Evolutionary conservation across 1,140 invertebrate genomes (phyloP).

Genomic region (Caenorhabditis inopinata): DNA sequence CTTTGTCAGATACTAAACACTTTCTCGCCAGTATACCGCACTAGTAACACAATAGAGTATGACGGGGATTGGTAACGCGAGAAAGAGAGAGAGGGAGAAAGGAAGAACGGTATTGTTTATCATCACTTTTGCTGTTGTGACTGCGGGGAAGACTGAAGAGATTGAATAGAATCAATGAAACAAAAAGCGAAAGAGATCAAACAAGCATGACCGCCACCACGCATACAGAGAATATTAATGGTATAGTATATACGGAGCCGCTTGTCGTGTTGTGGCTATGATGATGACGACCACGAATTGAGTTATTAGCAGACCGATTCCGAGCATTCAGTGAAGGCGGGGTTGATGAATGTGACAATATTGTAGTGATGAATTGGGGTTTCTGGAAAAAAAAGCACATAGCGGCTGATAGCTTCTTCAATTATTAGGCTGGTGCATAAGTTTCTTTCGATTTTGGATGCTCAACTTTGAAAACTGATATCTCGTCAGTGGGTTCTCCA

Average conservation of each 20-base stretch:
- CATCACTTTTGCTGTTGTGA: background rate
- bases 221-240: background rate
- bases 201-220: background rate
- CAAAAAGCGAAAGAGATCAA: background rate
- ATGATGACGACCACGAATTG: background rate
- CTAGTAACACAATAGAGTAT: no score
- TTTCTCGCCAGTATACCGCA: no score
- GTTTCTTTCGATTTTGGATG: no score
- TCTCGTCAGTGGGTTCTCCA: no score
- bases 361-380: background rate
- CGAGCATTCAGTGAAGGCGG: background rate
- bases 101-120: slow-evolving; percentile 10
- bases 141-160: background rate
- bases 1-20: no score
- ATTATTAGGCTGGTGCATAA: no score
- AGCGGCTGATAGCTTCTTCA: no score
- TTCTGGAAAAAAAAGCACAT: background rate
- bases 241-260: no score
- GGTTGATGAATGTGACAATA: background rate
- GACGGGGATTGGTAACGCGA: background rate
- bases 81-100: background rate
- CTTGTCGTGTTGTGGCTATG: background rate
- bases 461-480: no score
- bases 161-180: background rate
- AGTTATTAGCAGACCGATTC: background rate